These are phyloP conservation scores for Cerceris rybyensis DNA, from an alignment of 2,888 invertebrate species.

Conservation along the genomic window DNA sequence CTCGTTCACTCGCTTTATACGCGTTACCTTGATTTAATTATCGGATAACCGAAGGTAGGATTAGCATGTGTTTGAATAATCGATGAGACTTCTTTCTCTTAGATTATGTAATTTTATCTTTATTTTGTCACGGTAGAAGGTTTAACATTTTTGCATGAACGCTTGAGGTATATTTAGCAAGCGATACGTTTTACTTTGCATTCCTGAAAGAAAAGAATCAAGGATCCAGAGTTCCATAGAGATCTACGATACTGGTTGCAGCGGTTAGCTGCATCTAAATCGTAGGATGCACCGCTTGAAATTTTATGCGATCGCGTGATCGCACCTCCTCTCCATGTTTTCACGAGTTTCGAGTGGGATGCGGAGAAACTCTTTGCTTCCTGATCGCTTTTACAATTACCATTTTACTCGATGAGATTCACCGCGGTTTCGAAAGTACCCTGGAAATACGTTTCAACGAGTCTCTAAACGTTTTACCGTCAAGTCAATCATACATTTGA, in stretches of 20 bases:
- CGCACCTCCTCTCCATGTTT: conserved; percentile 43
- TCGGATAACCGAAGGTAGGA: background rate
- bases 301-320: conserved; percentile 65
- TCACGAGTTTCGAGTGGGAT: conserved; percentile 42
- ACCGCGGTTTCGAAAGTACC: background rate
- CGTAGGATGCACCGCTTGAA: conserved; percentile 47
- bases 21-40: conserved; percentile 28
- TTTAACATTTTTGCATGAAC: background rate
- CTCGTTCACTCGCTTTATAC: conserved; percentile 26
- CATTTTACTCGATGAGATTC: conserved; percentile 35
- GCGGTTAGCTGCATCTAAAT: conserved; percentile 41
- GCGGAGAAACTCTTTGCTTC: conserved; percentile 30
- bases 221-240: conserved; percentile 16
- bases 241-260: background rate
- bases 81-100: background rate
- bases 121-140: background rate
- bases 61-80: background rate
- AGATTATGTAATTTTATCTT: conserved; percentile 4
- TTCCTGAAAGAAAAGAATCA: background rate
- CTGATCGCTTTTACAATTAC: conserved; percentile 55
- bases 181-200: background rate
- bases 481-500: too few relatives aligned
- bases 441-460: background rate
- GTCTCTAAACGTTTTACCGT: too few relatives aligned
- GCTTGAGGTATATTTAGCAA: background rate